A percentile compares a stretch with the other conserved stretches of the same genome.
Evolutionary conservation across 23 tunicate species (phyloP).

Genomic region (Ascidia mentula): DNA sequence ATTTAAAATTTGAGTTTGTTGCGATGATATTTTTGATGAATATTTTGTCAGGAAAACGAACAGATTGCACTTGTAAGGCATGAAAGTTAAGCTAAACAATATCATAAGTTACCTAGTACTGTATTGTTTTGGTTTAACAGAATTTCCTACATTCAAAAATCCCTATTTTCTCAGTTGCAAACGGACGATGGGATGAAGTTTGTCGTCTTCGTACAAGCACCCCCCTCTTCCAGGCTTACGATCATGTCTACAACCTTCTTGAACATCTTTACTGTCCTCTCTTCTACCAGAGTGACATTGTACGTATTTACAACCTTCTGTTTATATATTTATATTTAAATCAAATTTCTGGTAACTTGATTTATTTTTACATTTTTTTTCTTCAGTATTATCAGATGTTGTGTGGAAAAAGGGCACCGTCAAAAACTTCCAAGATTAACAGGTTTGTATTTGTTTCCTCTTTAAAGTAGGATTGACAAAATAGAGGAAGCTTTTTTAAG

Average conservation of each 20-base stretch:
- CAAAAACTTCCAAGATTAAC: background rate
- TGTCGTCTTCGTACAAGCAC: constrained; percentile 69
- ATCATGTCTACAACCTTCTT: constrained; percentile 81
- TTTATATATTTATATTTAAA: background rate
- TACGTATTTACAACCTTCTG: constrained; percentile 37
- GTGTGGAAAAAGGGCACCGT: constrained; percentile 67
- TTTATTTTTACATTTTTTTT: too few relatives aligned
- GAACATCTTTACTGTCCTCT: constrained; percentile 85
- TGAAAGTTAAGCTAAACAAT: too few relatives aligned
- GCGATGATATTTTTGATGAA: too few relatives aligned
- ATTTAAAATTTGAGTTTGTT: too few relatives aligned
- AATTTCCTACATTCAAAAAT: too few relatives aligned
- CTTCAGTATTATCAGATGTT: constrained; percentile 90
- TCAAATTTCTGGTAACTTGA: background rate
- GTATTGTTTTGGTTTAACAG: too few relatives aligned
- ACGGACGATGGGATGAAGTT: constrained; percentile 59
- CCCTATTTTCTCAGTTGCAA: constrained; percentile 52
- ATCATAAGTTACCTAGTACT: too few relatives aligned
- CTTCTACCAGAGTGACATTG: constrained; percentile 86
- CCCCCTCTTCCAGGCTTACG: constrained; percentile 83
- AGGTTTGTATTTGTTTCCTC: too few relatives aligned
- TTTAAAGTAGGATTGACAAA: too few relatives aligned
- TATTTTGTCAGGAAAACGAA: too few relatives aligned
- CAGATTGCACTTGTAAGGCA: too few relatives aligned
- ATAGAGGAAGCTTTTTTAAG: too few relatives aligned